Base-by-base conservation (phyloP, 2,888 invertebrate genomes). In the Acleris sparsana region DNA sequence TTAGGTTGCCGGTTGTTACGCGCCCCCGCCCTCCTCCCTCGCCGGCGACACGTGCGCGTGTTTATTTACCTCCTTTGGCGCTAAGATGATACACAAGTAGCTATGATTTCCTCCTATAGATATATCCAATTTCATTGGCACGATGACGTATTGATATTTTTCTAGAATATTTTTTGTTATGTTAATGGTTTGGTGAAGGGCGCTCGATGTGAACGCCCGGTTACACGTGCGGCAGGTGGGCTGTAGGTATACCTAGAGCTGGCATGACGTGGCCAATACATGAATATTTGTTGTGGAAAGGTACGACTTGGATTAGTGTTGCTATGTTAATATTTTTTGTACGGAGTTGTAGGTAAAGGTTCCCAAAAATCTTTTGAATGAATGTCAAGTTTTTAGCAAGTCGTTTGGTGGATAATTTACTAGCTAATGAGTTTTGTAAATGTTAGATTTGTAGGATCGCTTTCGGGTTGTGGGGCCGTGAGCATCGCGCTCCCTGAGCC, bases 1-100 rank as follows among this genome's bases (percentile, higher is more conserved):
- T 65, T 65, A 65, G 65, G 65, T 65, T 65, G 65, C 55, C 61
- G 65, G 64, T 65, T 65, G 65, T 65, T 65, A 61, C 51, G 65
- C 52, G 44, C 39, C 51, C 51, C 29, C 55, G 39, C 48, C 51
- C 51, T 44, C 25, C 56, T 16, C 49, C 61, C 61, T 51, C 56
- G 61, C 56, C 49, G 43, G 56, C 55, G 46, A 61, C 55, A 57
- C 46, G 57, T 44, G 57, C 46, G 29, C 57, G 25, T 43, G 13
- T 13, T 6, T 65, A 61, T 61, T 65, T 65, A 65, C 60, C 59
- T 55, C 43, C 43, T 56, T 61, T 18, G 33, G 51, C 48, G 17
- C 46, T 64, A 46, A 61, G 55, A 61, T 44, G 18, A 55, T 60
- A 53, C 60, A 39, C 39, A 55, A 55, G 25, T 49, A 64, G 25